These are phyloP conservation scores for Shargacucullia verbasci DNA, from an alignment of 2,888 invertebrate genomes.

Conservation along the genomic window DNA sequence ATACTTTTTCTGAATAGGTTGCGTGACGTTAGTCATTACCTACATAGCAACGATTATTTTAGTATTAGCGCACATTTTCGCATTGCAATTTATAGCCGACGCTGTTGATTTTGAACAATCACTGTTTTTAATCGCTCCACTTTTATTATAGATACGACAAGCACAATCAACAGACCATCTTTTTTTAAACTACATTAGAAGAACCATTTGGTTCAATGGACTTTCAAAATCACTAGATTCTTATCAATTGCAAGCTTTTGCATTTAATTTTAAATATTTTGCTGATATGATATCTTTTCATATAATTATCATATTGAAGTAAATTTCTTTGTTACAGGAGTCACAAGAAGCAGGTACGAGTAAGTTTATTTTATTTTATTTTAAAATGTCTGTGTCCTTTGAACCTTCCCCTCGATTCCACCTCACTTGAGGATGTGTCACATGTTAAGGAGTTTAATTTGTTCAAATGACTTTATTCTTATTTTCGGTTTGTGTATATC, in stretches of 20 bases:
- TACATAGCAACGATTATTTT: conserved; percentile 25
- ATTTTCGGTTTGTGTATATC: background rate
- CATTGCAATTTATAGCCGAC: conserved; percentile 36
- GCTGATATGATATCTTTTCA: conserved; percentile 8
- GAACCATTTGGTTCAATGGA: conserved; percentile 1
- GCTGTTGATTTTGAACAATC: conserved; percentile 19
- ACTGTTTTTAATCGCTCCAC: conserved; percentile 9
- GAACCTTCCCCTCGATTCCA: background rate
- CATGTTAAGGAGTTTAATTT: background rate
- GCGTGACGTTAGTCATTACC: conserved; percentile 50
- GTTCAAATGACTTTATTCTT: background rate
- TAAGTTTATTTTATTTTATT: conserved; percentile 63
- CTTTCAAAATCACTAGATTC: conserved; percentile 44
- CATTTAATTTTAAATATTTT: conserved; percentile 45
- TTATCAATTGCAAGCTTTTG: conserved; percentile 71
- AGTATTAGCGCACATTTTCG: conserved; percentile 44
- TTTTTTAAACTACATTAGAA: background rate
- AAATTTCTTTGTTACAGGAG: conserved; percentile 81
- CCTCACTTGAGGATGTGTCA: background rate
- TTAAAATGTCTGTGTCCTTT: background rate
- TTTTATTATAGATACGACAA: background rate
- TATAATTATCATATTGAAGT: conserved; percentile 33
- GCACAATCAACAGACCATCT: background rate
- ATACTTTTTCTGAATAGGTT: conserved; percentile 31
- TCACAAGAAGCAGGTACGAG: conserved; percentile 77